A percentile compares a stretch with the other conserved stretches of the same genome.
Conservation (phyloP, 2,888 invertebrate species). For the Agrilus mali region DNA sequence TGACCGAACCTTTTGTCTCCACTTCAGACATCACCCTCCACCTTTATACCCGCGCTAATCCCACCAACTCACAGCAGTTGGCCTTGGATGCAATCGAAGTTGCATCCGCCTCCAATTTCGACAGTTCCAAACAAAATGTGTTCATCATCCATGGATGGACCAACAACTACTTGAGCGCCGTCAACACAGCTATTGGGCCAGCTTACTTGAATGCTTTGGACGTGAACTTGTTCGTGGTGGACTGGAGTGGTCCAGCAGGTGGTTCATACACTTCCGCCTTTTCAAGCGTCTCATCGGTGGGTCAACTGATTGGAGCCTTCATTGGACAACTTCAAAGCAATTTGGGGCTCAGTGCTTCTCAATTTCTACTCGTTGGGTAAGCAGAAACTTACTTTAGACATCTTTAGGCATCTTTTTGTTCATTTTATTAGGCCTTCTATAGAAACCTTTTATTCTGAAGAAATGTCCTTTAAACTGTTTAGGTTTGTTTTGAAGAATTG, state of each 20-base stretch:
- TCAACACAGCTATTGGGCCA: not conserved
- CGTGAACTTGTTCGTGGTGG: constrained; percentile 26
- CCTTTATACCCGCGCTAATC: too few relatives aligned
- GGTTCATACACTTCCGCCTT: constrained; percentile 15
- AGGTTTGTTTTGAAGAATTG: too few relatives aligned
- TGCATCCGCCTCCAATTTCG: too few relatives aligned
- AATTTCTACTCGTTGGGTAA: constrained; percentile 16
- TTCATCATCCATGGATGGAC: constrained; percentile 12
- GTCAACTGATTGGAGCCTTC: constrained; percentile 18
- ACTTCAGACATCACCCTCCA: too few relatives aligned
- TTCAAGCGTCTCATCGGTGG: constrained; percentile 16
- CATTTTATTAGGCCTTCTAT: too few relatives aligned
- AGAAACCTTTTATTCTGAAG: too few relatives aligned
- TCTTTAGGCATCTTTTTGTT: not conserved
- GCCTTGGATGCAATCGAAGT: too few relatives aligned
- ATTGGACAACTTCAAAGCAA: constrained; percentile 15
- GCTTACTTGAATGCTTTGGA: constrained; percentile 8
- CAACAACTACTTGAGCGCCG: constrained; percentile 5
- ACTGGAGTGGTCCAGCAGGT: constrained; percentile 19
- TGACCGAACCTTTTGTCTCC: too few relatives aligned
- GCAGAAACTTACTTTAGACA: constrained; percentile 5
- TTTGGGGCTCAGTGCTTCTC: constrained; percentile 14
- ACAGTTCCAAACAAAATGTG: constrained; percentile 1
- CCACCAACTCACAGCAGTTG: too few relatives aligned
- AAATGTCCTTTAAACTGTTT: too few relatives aligned